Conservation (phyloP, 2,797 vertebrate species). For the Tamandua tetradactyla region DNA sequence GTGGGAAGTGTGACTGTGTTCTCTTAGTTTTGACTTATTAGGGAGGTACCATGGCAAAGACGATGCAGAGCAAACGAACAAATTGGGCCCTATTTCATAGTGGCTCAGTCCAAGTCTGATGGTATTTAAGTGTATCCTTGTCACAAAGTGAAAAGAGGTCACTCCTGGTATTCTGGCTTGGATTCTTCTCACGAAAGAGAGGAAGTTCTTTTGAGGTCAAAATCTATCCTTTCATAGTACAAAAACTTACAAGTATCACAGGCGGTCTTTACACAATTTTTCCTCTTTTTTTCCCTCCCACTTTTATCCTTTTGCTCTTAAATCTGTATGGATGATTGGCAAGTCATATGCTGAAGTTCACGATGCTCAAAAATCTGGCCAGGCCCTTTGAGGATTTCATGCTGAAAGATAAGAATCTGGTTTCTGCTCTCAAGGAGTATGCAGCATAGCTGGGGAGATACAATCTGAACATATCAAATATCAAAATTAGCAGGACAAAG, state of each 20-base stretch:
- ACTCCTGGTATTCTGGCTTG: neutral
- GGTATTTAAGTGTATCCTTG: neutral
- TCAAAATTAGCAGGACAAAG: conserved; percentile 55
- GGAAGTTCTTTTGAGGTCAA: conserved; percentile 22
- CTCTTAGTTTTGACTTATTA: neutral
- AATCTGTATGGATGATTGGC: conserved; percentile 32
- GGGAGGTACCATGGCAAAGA: neutral
- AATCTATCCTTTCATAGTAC: conserved; percentile 36
- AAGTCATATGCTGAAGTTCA: neutral
- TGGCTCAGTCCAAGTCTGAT: neutral
- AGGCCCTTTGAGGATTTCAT: neutral
- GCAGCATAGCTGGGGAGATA: conserved; percentile 50
- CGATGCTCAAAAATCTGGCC: neutral
- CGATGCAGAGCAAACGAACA: neutral
- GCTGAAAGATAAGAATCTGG: conserved; percentile 27
- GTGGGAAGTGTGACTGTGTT: neutral
- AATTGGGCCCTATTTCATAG: neutral
- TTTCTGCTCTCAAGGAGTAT: conserved; percentile 63
- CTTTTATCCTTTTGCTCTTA: conserved; percentile 31
- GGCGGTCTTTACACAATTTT: neutral
- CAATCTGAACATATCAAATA: conserved; percentile 55
- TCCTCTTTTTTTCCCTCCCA: neutral
- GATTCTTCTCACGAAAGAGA: neutral
- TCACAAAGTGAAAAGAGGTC: neutral
- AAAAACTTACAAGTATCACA: neutral